These are phyloP conservation scores for Chunga burmeisteri DNA, from an alignment of 2,113 vertebrate species.

Conservation along the genomic window DNA sequence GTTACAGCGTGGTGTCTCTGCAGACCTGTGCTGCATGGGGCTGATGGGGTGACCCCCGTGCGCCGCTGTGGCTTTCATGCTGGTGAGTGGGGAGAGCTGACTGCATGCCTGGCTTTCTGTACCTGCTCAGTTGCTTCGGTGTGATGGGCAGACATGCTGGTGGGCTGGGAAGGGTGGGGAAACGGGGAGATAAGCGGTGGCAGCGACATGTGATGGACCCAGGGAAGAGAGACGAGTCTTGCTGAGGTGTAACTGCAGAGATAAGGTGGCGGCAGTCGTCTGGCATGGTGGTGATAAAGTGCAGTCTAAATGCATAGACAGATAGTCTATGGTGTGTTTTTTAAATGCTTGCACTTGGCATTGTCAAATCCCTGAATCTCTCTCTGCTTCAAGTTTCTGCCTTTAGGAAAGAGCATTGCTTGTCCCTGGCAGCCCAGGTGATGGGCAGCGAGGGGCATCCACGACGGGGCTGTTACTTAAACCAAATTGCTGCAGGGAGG, in stretches of 20 bases:
- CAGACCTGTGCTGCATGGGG: not conserved
- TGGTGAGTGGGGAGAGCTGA: not conserved
- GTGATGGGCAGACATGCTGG: not conserved
- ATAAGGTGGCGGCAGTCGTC: not conserved
- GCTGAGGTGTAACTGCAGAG: not conserved
- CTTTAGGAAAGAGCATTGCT: not conserved
- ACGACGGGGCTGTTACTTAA: not conserved
- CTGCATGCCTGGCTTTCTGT: not conserved
- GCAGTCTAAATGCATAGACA: not conserved
- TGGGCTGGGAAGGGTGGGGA: not conserved
- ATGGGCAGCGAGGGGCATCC: not conserved
- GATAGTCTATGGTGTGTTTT: not conserved
- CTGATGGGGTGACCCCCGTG: not conserved
- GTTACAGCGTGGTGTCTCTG: fast-evolving
- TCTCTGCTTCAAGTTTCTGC: not conserved
- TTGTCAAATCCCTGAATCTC: not conserved
- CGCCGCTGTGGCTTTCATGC: not conserved
- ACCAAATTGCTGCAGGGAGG: too few species aligned
- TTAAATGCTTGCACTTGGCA: not conserved
- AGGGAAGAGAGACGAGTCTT: not conserved
- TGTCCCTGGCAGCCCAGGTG: fast-evolving
- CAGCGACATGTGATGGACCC: not conserved
- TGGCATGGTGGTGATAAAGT: not conserved
- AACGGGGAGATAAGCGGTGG: not conserved
- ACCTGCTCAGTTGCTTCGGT: not conserved